Base-by-base conservation (phyloP, 1,140 invertebrate species). In the Colletes latitarsis region DNA sequence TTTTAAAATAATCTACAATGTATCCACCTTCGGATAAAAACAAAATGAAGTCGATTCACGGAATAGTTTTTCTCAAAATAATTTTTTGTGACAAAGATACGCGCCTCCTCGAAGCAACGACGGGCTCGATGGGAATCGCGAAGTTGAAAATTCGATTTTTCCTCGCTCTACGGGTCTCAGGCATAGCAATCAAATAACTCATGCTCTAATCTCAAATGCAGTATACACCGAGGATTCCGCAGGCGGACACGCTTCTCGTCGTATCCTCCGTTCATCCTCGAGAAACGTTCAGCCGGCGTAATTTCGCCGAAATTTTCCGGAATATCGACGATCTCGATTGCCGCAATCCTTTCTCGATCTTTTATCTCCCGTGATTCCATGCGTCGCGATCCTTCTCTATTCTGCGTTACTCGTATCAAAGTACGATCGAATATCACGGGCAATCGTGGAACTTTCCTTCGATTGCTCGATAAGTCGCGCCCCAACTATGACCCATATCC, bases 401-500 rank as follows among this genome's bases (percentile, higher is more conserved):
- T 75, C 57, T 10, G 12, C 21, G 41, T 21, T 30, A n/a, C 49
- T n/a, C 30, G 30, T 30, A 43, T 66, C 66, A 58, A 62, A 55
- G 55, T 12, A 41, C 21, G 53, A 8, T 60, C 55, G 55, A 72
- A 64, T 55, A 73, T 46, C 69, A 39, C 46, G 9, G n/a, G 60
- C 58, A 79, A 79, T 79, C 58, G 60, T 12, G 39, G 39, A 30
- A 55, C 58, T 15, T 39, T 63, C 4, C 58, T 39, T 14, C 46
- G 14, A 5, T 52, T 71, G 9, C 46, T 46, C 60, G 77, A 78
- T 78, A 79, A 79, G 19, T 62, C 70, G 41, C 9, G 14, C 12
- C 39, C n/a, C 10, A 19, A 41, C 58, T 73, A 72, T 79, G 77
- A 79, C 77, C 77, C 58, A 79, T 49, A 79, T 79, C 57, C 19